Base-by-base conservation (phyloP, 1,140 invertebrate species). In the Melanaphis sacchari region DNA sequence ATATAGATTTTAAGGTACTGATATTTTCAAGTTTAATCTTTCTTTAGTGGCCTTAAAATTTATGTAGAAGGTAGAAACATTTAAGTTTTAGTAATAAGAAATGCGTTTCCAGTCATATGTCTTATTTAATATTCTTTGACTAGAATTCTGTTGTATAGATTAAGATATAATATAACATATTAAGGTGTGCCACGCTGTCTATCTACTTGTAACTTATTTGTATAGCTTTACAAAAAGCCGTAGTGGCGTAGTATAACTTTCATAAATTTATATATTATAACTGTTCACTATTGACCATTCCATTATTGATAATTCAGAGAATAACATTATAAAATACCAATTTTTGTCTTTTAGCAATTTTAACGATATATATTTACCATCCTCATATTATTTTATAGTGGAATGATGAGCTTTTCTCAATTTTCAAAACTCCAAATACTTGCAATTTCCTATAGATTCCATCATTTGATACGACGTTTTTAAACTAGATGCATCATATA, bases 401-500 rank as follows among this genome's bases (percentile, higher is more conserved):
- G 18, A 49, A 49, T 88, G 49, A 88, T 88, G 43, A 88, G 85
- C 22, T 49, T 88, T 88, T 88, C 41, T 36, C 6, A 88, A 85
- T 85, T 36, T 87, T 46, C 31, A 31, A 41, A 31, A 87, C 41
- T 21, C n/a, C 85, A n/a, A 36, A 40, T 26, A 22, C 31, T 36
- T 88, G 18, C 9, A 88, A 49, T 88, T 88, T 88, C 43, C 85
- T 31, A 36, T 88, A n/a, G 43, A 88, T 49, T n/a, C 24, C 7
- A 88, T 49, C 46, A 15, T 24, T 49, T 11, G 43, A n/a, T 26
- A 85, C 15, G 5, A 11, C n/a, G n/a, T 43, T 43, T 41, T 43
- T 0, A 0, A 85, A 31, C 40, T 84, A 76, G 59, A 76, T 76
- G 4, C 4, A 18, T 76, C 11, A n/a, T n/a, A 31, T 66, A 9